Percentiles rank a stretch among this genome's conserved stretches.
phyloP scores from a whole-genome alignment of 2,113 vertebrate species.

The Apodemus sylvaticus region DNA sequence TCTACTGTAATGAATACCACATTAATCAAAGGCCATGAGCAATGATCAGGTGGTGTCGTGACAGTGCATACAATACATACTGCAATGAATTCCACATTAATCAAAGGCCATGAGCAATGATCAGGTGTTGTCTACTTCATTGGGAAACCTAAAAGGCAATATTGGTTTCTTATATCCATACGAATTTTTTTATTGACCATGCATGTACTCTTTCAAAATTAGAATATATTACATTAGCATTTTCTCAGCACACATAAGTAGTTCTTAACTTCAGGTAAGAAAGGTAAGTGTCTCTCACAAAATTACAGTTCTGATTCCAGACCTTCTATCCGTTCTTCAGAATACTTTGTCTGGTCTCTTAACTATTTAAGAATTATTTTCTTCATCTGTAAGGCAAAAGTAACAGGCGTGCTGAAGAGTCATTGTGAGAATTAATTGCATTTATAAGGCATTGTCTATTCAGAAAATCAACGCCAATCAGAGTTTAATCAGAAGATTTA shows the following conservation, averaged over 20 bases:
- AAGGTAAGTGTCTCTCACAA: not conserved
- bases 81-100: not conserved
- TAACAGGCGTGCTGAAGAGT: not conserved
- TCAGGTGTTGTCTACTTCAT: not conserved
- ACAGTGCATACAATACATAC: not conserved
- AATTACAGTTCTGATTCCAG: not conserved
- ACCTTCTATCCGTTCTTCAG: not conserved
- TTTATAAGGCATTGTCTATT: not conserved
- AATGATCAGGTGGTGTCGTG: not conserved
- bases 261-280: not conserved
- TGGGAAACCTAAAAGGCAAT: not conserved
- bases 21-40: not conserved
- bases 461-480: not conserved
- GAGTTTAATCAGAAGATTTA: not conserved
- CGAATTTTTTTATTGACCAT: not conserved
- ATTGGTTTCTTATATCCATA: not conserved
- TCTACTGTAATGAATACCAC: not conserved
- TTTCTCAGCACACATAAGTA: not conserved
- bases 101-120: not conserved
- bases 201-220: not conserved
- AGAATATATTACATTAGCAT: not conserved
- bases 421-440: not conserved
- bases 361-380: conserved; percentile 21
- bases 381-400: not conserved
- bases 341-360: not conserved